Evolutionary conservation across 1,140 invertebrate species (phyloP).

Genomic region (Drosophila willistoni): DNA sequence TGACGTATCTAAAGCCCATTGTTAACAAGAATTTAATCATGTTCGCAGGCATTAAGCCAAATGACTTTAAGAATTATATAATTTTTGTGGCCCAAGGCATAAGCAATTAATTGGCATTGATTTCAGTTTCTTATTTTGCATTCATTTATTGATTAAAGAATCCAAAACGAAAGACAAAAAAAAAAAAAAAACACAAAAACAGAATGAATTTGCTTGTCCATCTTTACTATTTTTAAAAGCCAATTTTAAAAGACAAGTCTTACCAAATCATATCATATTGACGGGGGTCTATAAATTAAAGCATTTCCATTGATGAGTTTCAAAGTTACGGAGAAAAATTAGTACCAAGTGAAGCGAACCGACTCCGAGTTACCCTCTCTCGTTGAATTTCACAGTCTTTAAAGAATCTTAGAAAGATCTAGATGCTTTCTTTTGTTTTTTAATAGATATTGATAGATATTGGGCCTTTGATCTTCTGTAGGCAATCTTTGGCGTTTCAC

Average conservation of each 20-base stretch:
- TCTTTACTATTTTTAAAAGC: not conserved
- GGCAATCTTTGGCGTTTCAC: no score
- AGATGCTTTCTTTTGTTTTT: no score
- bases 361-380: not conserved
- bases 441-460: no score
- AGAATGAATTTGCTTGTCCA: not conserved
- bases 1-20: constrained; percentile 50
- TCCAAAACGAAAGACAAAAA: not conserved
- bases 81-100: constrained; percentile 39
- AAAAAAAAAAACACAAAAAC: not conserved
- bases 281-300: constrained; percentile 46
- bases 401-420: no score
- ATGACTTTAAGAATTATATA: constrained; percentile 32
- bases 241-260: not conserved
- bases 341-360: not conserved
- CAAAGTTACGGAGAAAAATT: constrained; percentile 3
- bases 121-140: constrained; percentile 2
- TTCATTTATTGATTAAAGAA: constrained; percentile 8
- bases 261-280: constrained; percentile 11
- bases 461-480: no score
- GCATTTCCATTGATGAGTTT: constrained; percentile 56
- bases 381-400: no score
- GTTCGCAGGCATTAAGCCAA: constrained; percentile 32
- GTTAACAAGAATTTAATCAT: constrained; percentile 70
- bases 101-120: constrained; percentile 37